Evolutionary conservation across 2,888 invertebrate species (phyloP).

Genomic region (Tenthredo mesomela): DNA sequence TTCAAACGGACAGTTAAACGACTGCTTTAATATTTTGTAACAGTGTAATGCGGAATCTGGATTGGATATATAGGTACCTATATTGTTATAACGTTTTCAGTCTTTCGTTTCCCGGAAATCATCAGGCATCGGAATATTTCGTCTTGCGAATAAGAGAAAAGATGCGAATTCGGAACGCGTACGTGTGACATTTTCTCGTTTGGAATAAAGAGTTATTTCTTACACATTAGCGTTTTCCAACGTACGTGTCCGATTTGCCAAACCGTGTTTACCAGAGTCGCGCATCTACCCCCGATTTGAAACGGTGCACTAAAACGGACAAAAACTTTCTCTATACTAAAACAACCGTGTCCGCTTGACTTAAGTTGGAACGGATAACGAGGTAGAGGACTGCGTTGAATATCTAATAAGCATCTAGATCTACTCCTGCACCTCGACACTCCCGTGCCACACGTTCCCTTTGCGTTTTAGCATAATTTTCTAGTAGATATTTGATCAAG

Average conservation of each 20-base stretch:
- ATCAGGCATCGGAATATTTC: neutral
- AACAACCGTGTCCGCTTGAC: neutral
- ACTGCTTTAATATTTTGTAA: neutral
- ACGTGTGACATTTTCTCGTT: conserved; percentile 2
- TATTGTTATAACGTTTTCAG: neutral
- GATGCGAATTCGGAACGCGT: conserved; percentile 7
- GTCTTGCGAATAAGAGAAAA: neutral
- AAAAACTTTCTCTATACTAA: conserved; percentile 40
- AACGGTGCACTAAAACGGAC: neutral
- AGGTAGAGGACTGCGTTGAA: conserved; percentile 29
- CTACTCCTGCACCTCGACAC: neutral
- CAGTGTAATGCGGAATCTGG: neutral
- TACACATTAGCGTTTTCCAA: neutral
- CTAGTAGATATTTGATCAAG: neutral
- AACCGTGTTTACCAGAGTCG: conserved; percentile 11
- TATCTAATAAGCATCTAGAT: conserved; percentile 17
- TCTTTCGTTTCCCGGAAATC: neutral
- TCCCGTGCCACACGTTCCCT: conserved; percentile 3
- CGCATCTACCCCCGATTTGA: conserved; percentile 31
- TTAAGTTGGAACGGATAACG: conserved; percentile 23
- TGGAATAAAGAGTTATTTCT: neutral
- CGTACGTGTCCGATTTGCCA: conserved; percentile 41
- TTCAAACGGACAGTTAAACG: neutral
- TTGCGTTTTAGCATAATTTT: neutral
- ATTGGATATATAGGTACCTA: too few relatives aligned